phyloP scores from a whole-genome alignment of 2,113 vertebrate genomes.

The Hemicordylus capensis region DNA sequence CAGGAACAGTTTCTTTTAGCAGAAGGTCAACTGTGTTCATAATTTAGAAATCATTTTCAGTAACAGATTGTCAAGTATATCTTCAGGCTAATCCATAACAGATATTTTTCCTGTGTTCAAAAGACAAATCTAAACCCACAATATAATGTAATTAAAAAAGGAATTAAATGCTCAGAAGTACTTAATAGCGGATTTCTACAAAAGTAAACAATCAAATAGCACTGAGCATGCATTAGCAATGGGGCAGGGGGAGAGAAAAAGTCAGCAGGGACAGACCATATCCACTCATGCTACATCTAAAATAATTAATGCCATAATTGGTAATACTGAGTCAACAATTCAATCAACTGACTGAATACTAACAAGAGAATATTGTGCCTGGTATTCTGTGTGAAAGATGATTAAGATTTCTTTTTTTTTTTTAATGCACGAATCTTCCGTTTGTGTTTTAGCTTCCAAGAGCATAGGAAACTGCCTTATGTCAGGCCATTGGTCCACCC shows the following conservation, averaged over 20 bases:
- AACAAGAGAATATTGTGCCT: neutral
- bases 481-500: too few species aligned
- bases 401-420: neutral
- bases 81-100: conserved; percentile 28
- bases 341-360: neutral
- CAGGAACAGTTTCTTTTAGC: conserved; percentile 19
- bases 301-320: neutral
- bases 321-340: neutral
- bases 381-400: neutral
- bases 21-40: conserved; percentile 1
- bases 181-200: conserved; percentile 51
- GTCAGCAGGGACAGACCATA: neutral
- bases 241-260: neutral
- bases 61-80: neutral
- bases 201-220: conserved; percentile 31
- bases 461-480: too few species aligned
- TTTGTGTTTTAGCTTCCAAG: neutral
- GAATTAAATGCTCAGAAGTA: conserved; percentile 63
- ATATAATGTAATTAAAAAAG: conserved; percentile 57
- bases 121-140: conserved; percentile 14
- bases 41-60: conserved; percentile 24
- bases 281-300: neutral
- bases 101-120: conserved; percentile 6
- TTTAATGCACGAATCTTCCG: neutral
- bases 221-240: neutral